These are phyloP conservation scores for Chionis minor DNA, from an alignment of 2,113 vertebrate genomes.

Conservation along the genomic window DNA sequence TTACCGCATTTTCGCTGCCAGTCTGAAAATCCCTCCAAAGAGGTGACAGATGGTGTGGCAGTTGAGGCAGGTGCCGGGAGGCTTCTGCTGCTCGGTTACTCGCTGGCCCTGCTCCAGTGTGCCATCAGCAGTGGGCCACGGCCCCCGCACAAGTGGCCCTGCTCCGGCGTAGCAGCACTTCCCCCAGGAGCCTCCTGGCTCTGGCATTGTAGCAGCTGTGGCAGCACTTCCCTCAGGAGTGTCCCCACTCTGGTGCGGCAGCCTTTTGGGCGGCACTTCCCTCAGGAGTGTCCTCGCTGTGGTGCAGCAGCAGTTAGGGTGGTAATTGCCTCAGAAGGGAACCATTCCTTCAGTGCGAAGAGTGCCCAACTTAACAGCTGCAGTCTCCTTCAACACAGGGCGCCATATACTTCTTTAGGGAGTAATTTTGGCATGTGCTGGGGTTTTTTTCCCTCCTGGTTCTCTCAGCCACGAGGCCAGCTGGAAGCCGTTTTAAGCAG, in stretches of 20 bases:
- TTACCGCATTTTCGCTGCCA: background rate
- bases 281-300: fast-evolving
- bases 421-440: background rate
- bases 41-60: fast-evolving
- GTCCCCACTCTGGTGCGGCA: fast-evolving
- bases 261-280: fast-evolving
- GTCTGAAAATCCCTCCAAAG: background rate
- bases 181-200: fast-evolving
- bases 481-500: background rate
- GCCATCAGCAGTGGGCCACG: background rate
- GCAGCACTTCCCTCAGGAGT: fast-evolving
- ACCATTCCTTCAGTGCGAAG: fast-evolving
- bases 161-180: background rate
- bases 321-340: background rate
- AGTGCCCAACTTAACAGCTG: fast-evolving
- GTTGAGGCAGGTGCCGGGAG: background rate
- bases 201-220: fast-evolving
- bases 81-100: background rate
- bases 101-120: too few species aligned
- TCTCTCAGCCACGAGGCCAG: background rate
- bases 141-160: background rate
- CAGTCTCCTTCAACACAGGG: background rate
- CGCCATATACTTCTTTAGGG: background rate
- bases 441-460: background rate
- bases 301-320: fast-evolving